Conservation (phyloP, 2,888 invertebrate genomes). For the Agriotes lineatus region DNA sequence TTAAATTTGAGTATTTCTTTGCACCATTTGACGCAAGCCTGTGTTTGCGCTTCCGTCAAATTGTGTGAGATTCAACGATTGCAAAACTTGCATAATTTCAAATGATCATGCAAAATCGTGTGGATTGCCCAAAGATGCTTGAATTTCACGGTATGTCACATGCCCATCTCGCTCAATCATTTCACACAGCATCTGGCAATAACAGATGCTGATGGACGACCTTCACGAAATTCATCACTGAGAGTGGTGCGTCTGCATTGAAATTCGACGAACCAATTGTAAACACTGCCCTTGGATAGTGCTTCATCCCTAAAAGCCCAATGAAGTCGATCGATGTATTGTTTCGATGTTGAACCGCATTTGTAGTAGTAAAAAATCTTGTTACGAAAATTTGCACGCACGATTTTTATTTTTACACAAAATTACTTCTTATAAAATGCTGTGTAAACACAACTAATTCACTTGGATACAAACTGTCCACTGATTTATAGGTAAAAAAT, state of each 20-base stretch:
- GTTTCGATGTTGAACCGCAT: background rate
- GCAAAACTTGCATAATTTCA: slow-evolving; percentile 43
- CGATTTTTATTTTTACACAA: too few species aligned
- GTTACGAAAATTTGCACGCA: background rate
- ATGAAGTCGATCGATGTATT: background rate
- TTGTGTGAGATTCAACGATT: slow-evolving; percentile 42
- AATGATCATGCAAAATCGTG: slow-evolving; percentile 46
- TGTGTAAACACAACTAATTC: background rate
- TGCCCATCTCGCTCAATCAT: slow-evolving; percentile 42
- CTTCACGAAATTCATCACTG: background rate
- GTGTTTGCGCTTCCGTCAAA: slow-evolving; percentile 48
- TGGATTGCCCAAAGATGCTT: slow-evolving; percentile 45
- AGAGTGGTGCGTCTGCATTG: background rate
- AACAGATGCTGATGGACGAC: slow-evolving; percentile 4
- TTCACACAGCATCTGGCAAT: slow-evolving; percentile 38
- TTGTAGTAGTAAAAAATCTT: background rate
- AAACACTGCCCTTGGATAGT: background rate
- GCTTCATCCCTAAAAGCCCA: background rate
- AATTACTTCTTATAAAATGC: background rate
- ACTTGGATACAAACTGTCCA: background rate
- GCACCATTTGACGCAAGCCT: slow-evolving; percentile 51
- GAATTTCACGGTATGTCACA: slow-evolving; percentile 47
- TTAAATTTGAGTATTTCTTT: slow-evolving; percentile 48
- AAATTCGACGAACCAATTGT: background rate
- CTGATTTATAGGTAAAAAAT: too few species aligned